Evolutionary conservation across 1,140 invertebrate genomes (phyloP).

Genomic region (Ceratina japonica): DNA sequence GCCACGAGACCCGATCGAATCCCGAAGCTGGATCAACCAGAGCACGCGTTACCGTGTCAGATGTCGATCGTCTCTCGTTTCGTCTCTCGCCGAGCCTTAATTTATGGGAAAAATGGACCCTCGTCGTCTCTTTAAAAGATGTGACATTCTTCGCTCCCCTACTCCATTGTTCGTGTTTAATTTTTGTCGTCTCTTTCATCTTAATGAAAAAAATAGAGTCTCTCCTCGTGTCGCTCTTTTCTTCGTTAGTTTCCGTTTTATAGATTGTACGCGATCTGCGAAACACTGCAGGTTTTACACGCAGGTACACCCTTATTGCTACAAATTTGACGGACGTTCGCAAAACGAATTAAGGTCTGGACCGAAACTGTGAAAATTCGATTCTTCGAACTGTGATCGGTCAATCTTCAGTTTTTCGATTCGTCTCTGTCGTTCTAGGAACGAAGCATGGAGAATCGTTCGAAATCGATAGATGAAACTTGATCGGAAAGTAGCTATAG

Average conservation of each 20-base stretch:
- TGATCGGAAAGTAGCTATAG: not conserved
- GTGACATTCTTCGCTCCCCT: slow-evolving; percentile 17
- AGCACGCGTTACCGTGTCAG: slow-evolving; percentile 51
- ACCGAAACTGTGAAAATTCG: slow-evolving; percentile 22
- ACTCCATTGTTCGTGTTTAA: not conserved
- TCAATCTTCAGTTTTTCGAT: not conserved
- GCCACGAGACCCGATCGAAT: slow-evolving; percentile 70
- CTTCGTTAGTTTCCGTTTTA: slow-evolving; percentile 11
- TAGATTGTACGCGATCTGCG: not conserved
- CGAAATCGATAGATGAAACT: slow-evolving; percentile 26
- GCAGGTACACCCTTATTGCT: slow-evolving; percentile 72
- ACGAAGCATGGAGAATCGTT: not conserved
- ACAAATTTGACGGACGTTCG: slow-evolving; percentile 36
- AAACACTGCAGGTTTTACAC: not conserved
- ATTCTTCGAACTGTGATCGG: slow-evolving; percentile 18
- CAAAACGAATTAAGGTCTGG: slow-evolving; percentile 19
- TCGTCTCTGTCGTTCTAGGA: not conserved
- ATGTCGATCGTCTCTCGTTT: slow-evolving; percentile 71
- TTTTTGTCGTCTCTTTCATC: not conserved
- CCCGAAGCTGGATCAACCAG: slow-evolving; percentile 74
- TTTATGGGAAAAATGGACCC: slow-evolving; percentile 73
- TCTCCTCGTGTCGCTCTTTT: not conserved
- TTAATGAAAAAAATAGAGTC: slow-evolving; percentile 53
- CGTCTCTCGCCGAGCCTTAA: slow-evolving; percentile 19
- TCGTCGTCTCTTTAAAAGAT: slow-evolving; percentile 50